Base-by-base conservation (phyloP, 2,113 vertebrate genomes). In the Lasiurus borealis region DNA sequence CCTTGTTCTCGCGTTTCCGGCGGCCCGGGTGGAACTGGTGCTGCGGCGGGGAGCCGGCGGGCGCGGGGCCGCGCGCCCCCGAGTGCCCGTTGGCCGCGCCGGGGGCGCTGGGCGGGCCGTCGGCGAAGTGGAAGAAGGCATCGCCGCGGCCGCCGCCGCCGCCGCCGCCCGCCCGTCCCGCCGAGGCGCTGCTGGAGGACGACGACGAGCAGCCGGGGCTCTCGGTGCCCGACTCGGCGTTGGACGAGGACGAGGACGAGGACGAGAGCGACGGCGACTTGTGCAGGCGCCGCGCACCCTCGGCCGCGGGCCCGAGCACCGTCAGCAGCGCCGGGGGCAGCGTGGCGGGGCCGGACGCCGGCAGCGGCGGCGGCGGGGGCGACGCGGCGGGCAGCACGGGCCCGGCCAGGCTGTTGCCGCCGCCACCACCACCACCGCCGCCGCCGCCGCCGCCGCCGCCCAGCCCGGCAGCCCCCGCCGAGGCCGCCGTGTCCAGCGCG, bases 1-100 rank as follows among this genome's bases (percentile, higher is more conserved):
- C 99, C 98, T 99, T 99, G 97, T 99, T 99, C 97, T 99, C 99
- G 72, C 99, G 99, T 99, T 99, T 99, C 99, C 99, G 99, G 2
- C 99, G 99, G 98, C 99, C 98, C 0, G 99, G 99, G 93, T 99
- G 99, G 96, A 99, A 99, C 96, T 97, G 98, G 96, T 99, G 98
- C 97, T 98, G 98, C 83, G 92, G 95, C 54, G 98, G 97, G 97
- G 81, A 96, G 98, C 95, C 98, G 97, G 95, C 64, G 71, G 97
- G 94, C 98, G 98, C 97, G 97, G 76, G 96, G 98, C 95, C 98
- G 97, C 95, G 95, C 97, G 96, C 96, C 96, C 97, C 97, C 97
- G 89, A 96, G 96, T 96, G 98, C 98, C 98, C 90, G 80, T 96
- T 64, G 89, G 88, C 96, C 68, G 93, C 69, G 92, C 97, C 59